Evolutionary conservation across 2,113 vertebrate species (phyloP), one percentile per base, ranked within the genome.

Genomic region (Microcebus griseorufus): DNA sequence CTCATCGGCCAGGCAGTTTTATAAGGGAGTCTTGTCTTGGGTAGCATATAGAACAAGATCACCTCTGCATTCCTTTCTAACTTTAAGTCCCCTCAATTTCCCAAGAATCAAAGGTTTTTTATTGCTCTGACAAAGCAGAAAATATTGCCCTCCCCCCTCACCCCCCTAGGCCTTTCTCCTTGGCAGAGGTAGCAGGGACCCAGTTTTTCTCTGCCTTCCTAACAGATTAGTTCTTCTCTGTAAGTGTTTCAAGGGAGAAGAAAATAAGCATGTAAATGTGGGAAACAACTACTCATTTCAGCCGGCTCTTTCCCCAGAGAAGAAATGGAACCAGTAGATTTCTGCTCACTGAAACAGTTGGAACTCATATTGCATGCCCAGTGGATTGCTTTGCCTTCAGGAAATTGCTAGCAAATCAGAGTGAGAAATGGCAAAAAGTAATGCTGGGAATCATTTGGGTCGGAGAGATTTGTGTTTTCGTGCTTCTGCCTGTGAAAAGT

Each of bases 321-420:
- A 95, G 87, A 90, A 39, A 25, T 48, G 78, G 80, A 90, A 53
- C 88, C 14, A 23, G 6, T 45, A 42, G 82, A 48, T 88, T 92
- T 91, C 84, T 76, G 37, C 75, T 94, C 18, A 11, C 85, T 87
- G 20, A 69, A 79, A 90, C 20, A 12, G 51, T 86, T 53, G 86
- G 69, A 89, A 89, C 27, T 62, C 65, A 34, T 34, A 23, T 53
- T 64, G 32, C 11, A 9, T 93, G 81, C 37, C 55, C 32, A 1
- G 42, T 55, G 23, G 55, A 69, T 69, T 65, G 78, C 48, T 69
- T 96, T 78, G 88, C 91, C 72, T 82, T 95, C 72, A 88, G 82
- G 75, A 96, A 86, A 55, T 75, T 88, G 62, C 78, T 85, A 75
- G n/a, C 34, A 94, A 48, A 76, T 90, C 64, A 55, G 55, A 29